Percentiles rank a stretch among this genome's conserved stretches.
phyloP scores from a whole-genome alignment of 2,888 invertebrate species.

The Conomelus anceps region DNA sequence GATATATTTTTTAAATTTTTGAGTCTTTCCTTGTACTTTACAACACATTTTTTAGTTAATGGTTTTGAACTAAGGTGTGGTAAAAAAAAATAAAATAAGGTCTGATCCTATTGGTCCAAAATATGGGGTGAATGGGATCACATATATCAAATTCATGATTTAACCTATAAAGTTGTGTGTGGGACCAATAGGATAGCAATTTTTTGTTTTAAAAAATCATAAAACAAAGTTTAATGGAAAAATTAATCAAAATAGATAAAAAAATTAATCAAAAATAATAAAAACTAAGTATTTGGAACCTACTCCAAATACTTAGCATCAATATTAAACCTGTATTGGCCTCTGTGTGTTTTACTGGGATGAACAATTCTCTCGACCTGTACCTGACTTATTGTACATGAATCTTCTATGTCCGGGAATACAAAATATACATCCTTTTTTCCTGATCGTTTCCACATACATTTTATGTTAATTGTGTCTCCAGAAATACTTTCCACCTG shows the following conservation, averaged over 20 bases:
- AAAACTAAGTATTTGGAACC: background rate
- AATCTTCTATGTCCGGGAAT: background rate
- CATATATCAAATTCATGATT: too few relatives aligned
- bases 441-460: background rate
- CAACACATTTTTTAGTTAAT: too few relatives aligned
- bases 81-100: too few relatives aligned
- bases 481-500: background rate
- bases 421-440: background rate
- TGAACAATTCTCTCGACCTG: background rate
- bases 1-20: too few relatives aligned
- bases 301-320: background rate
- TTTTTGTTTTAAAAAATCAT: background rate
- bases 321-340: background rate
- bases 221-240: background rate
- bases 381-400: background rate
- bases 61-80: too few relatives aligned
- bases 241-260: background rate
- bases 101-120: too few relatives aligned
- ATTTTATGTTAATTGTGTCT: background rate
- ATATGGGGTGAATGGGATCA: too few relatives aligned
- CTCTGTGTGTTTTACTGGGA: background rate
- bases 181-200: background rate
- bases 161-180: background rate
- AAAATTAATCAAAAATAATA: background rate
- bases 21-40: too few relatives aligned